Conservation (phyloP, 1,140 invertebrate species). For the Lordiphosa stackelbergi region DNA sequence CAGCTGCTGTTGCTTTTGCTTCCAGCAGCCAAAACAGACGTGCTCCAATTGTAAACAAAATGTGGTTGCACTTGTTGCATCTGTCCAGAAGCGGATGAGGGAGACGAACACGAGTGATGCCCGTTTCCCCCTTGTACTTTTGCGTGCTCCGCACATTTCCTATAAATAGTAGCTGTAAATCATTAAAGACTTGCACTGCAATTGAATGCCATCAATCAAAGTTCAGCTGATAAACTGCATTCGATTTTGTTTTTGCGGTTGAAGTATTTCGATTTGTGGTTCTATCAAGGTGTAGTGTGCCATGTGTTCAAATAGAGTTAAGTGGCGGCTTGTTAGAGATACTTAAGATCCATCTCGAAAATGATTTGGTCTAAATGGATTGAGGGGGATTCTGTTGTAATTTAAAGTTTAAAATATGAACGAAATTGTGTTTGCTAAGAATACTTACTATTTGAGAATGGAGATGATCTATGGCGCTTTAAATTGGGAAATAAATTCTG, state of each 20-base stretch:
- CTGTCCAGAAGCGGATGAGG: constrained; percentile 38
- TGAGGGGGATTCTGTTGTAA: constrained; percentile 2
- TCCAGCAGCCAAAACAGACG: constrained; percentile 64
- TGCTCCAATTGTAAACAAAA: constrained; percentile 73
- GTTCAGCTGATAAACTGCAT: constrained; percentile 21
- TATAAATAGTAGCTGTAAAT: constrained; percentile 57
- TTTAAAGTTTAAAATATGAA: not conserved
- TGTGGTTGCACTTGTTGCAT: constrained; percentile 40
- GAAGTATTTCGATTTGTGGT: constrained; percentile 14
- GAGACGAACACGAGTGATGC: constrained; percentile 14
- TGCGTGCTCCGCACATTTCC: constrained; percentile 47
- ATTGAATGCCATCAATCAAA: constrained; percentile 51
- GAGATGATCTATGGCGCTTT: too few species aligned
- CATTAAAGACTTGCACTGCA: constrained; percentile 28
- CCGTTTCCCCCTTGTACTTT: constrained; percentile 35
- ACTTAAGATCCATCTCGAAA: constrained; percentile 19
- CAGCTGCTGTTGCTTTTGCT: constrained; percentile 46
- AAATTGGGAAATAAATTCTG: too few species aligned
- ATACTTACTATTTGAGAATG: too few species aligned
- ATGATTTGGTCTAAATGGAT: constrained; percentile 39
- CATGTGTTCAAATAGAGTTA: constrained; percentile 25
- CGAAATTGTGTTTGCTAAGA: not conserved
- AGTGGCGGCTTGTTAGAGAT: constrained; percentile 32
- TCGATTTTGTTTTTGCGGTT: constrained; percentile 42
- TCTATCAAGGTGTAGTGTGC: constrained; percentile 2